Base-by-base conservation (phyloP, 2,888 invertebrate species). In the Gastracanthus pulcherrimus region DNA sequence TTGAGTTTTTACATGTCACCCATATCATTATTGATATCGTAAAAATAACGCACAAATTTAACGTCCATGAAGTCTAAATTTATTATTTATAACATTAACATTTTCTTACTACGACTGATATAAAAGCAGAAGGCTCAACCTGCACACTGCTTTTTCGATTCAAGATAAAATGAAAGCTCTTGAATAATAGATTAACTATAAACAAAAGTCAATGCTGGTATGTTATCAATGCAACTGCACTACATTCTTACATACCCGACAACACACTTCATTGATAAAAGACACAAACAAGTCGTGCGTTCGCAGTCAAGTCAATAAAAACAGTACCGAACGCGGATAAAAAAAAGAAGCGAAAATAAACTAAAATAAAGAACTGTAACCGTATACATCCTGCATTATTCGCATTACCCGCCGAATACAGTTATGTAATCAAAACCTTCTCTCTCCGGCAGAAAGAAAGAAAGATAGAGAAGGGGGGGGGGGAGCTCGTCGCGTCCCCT, bases 401-500 rank as follows among this genome's bases (percentile, higher is more conserved):
- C 55, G 70, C 41, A 75, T 78, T 78, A 82, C 16, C 48, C 55
- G 19, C 48, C 34, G 36, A 66, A 41, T 79, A 80, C 69, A 76
- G 80, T 82, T 80, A 77, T 74, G 74, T 26, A 82, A 74, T 80
- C 64, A 66, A 69, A 76, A 51, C 23, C 67, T 48, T 34, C 31
- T 31, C 19, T 7, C n/a, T n/a, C n/a, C n/a, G n/a, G 36, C 36
- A 26, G 60, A 23, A 16, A n/a, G 13, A 16, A 23, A 36, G 66
- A 66, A 38, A 7, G 45, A 4, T 62, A 13, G 23, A 31, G 38
- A 48, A n/a, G 31, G 48, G 11, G n/a, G 13, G 45, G 13, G 58
- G 38, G 19, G 34, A 38, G 38, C 19, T 26, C 66, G 11, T 51
- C 51, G 9, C 11, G 16, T 34, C 58, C 36, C 45, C 29, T 13